Conservation (phyloP, 2,797 vertebrate species). For the Varecia variegata region DNA sequence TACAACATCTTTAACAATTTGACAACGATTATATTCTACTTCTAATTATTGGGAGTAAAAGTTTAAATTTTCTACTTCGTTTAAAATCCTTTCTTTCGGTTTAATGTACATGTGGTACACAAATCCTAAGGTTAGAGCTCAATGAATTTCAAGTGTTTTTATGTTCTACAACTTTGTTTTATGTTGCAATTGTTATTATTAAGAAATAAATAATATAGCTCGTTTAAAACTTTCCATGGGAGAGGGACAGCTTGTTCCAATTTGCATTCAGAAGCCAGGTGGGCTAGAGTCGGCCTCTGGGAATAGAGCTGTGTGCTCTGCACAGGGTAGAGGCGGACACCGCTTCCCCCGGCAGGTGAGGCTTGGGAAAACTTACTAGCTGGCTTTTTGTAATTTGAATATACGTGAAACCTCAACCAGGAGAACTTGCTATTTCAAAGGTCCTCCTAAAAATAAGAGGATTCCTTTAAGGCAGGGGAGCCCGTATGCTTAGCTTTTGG, state of each 20-base stretch:
- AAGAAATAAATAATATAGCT: not conserved
- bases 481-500: not conserved
- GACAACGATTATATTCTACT: not conserved
- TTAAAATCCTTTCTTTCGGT: not conserved
- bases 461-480: not conserved
- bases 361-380: not conserved
- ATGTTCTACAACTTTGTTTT: not conserved
- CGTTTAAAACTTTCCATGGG: not conserved
- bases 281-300: not conserved
- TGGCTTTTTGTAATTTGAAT: not conserved
- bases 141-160: not conserved
- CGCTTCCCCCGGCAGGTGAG: not conserved
- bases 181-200: not conserved
- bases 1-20: not conserved
- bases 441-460: not conserved
- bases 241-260: not conserved
- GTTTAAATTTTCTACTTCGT: slow-evolving; percentile 12
- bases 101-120: not conserved
- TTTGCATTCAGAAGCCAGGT: not conserved
- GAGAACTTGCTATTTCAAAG: not conserved
- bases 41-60: slow-evolving; percentile 15
- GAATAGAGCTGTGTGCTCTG: not conserved
- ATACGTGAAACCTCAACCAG: not conserved
- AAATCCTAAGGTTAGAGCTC: not conserved
- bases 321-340: not conserved